A percentile compares a stretch with the other conserved stretches of the same genome.
phyloP scores from a whole-genome alignment of 2,888 invertebrate species.

The Apamea monoglypha region DNA sequence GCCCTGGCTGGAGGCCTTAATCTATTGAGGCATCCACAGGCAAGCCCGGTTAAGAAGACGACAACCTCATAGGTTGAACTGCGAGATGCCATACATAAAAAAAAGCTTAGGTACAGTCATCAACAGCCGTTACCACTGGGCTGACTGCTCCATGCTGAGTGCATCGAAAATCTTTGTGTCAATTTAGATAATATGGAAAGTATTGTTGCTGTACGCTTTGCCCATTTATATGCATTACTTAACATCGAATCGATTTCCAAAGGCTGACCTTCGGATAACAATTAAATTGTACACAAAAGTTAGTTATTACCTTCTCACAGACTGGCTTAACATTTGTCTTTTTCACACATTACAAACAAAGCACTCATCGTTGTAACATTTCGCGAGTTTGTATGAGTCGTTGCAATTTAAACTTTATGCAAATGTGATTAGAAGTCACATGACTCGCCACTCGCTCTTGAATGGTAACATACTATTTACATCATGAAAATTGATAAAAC shows the following conservation, averaged over 20 bases:
- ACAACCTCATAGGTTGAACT: too few relatives aligned
- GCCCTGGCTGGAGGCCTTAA: too few relatives aligned
- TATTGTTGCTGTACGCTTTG: neutral
- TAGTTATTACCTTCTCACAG: neutral
- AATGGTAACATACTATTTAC: neutral
- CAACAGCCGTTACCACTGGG: too few relatives aligned
- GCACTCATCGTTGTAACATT: neutral
- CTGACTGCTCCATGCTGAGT: too few relatives aligned
- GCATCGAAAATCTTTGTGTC: too few relatives aligned
- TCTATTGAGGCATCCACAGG: too few relatives aligned
- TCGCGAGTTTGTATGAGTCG: neutral
- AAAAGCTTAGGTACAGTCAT: too few relatives aligned
- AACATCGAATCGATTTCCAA: neutral
- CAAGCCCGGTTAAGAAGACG: too few relatives aligned
- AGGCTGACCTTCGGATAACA: neutral
- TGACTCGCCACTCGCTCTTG: neutral
- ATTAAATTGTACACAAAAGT: neutral
- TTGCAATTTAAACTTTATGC: neutral
- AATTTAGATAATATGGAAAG: neutral
- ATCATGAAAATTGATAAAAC: conserved; percentile 1
- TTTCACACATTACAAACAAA: neutral
- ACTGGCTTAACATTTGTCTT: neutral
- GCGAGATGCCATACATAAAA: too few relatives aligned
- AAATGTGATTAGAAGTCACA: neutral
- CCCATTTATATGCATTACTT: neutral